Evolutionary conservation across 2,797 vertebrate genomes (phyloP).

Genomic region (Huso huso): DNA sequence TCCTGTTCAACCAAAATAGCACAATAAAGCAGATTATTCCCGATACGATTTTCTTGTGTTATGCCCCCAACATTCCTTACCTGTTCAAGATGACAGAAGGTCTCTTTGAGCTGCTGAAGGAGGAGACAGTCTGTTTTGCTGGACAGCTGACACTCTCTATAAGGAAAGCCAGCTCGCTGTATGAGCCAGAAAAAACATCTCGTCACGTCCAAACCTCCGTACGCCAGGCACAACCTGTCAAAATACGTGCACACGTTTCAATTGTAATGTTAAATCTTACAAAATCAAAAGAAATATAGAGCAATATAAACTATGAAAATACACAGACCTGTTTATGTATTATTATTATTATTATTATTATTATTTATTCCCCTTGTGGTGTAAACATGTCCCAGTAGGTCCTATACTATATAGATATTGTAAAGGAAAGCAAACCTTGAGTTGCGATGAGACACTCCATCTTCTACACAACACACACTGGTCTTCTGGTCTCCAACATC

Average conservation of each 20-base stretch:
- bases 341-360: constrained; percentile 37
- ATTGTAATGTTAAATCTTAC: background rate
- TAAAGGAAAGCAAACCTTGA: constrained; percentile 66
- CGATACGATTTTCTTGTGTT: too few species aligned
- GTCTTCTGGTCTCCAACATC: constrained; percentile 97
- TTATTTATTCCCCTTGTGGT: background rate
- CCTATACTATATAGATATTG: background rate
- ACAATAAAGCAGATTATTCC: too few species aligned
- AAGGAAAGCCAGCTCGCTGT: constrained; percentile 91
- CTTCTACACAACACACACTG: constrained; percentile 91
- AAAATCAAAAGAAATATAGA: background rate
- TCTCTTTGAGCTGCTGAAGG: constrained; percentile 91
- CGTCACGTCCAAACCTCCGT: constrained; percentile 88
- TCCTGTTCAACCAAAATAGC: too few species aligned
- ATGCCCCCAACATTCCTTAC: constrained; percentile 39
- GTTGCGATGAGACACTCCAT: constrained; percentile 91
- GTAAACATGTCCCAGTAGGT: background rate
- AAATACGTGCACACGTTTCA: too few species aligned
- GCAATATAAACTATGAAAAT: background rate
- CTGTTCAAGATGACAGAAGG: constrained; percentile 90
- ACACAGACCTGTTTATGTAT: constrained; percentile 1
- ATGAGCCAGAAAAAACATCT: constrained; percentile 93
- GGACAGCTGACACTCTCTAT: constrained; percentile 84
- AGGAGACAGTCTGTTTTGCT: constrained; percentile 82
- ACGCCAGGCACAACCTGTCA: constrained; percentile 81